phyloP scores from a whole-genome alignment of 2,888 invertebrate species.

The Drosophila peninsularis region DNA sequence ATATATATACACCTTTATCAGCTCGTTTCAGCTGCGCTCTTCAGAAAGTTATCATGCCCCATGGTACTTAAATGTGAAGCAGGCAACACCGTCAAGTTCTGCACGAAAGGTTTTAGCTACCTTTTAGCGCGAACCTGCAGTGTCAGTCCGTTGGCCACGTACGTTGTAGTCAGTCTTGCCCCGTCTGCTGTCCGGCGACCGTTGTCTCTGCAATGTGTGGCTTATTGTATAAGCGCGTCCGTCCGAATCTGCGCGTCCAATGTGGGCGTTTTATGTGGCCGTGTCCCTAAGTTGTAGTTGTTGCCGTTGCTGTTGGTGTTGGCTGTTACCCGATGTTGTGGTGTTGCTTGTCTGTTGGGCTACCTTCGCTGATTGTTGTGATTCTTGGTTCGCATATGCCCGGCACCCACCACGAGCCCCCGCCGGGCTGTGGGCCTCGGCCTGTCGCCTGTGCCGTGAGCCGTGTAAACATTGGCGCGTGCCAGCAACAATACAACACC shows the following conservation, averaged over 20 bases:
- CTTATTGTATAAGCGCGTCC: conserved; percentile 71
- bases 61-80: conserved; percentile 33
- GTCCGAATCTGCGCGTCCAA: conserved; percentile 54
- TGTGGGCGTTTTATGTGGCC: conserved; percentile 73
- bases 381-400: conserved; percentile 76
- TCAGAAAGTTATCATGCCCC: conserved; percentile 29
- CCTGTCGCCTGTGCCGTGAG: conserved; percentile 65
- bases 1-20: not conserved
- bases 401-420: conserved; percentile 22
- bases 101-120: conserved; percentile 79
- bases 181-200: conserved; percentile 26
- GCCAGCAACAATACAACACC: conserved; percentile 71
- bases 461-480: conserved; percentile 81
- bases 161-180: conserved; percentile 18
- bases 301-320: conserved; percentile 42
- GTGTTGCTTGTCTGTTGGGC: conserved; percentile 60
- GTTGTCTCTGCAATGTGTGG: conserved; percentile 70
- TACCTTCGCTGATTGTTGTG: conserved; percentile 72
- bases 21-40: not conserved
- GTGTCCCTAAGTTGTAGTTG: conserved; percentile 53
- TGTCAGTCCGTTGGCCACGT: conserved; percentile 27
- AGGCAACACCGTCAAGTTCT: conserved; percentile 62
- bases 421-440: conserved; percentile 9
- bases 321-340: conserved; percentile 48
- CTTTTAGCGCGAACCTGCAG: conserved; percentile 53